Evolutionary conservation across 2,888 invertebrate genomes (phyloP).

Genomic region (Holacanthella duospinosa): DNA sequence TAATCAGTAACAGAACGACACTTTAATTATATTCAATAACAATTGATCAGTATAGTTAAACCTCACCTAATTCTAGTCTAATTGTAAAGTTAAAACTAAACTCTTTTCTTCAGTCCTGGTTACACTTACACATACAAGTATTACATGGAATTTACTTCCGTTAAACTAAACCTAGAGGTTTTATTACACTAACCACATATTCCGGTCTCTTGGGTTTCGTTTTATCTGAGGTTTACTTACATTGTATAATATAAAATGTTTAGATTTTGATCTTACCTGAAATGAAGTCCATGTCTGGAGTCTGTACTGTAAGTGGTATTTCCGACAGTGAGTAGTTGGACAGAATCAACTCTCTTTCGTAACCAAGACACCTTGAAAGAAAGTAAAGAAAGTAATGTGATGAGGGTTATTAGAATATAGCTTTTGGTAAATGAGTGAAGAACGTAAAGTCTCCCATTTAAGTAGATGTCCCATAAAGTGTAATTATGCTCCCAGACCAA

Average conservation of each 20-base stretch:
- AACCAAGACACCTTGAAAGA: conserved; percentile 52
- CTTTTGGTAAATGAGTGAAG: neutral
- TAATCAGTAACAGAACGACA: neutral
- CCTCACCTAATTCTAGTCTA: neutral
- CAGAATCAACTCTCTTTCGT: conserved; percentile 49
- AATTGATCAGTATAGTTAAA: neutral
- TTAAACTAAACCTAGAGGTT: no score
- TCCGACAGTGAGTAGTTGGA: conserved; percentile 52
- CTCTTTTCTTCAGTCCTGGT: no score
- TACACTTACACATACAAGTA: no score
- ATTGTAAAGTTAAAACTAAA: no score
- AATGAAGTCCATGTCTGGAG: conserved; percentile 50
- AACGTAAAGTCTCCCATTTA: neutral
- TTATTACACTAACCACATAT: no score
- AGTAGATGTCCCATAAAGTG: neutral
- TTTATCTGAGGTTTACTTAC: neutral
- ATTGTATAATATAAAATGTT: neutral
- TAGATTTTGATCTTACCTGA: conserved; percentile 40
- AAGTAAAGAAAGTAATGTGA: conserved; percentile 10
- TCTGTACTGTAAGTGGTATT: conserved; percentile 50
- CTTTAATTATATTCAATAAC: no score
- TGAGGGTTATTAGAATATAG: neutral
- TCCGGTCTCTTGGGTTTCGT: neutral
- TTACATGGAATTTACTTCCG: no score
- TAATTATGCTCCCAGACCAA: conserved; percentile 3